Evolutionary conservation across 2,797 vertebrate species (phyloP).

Genomic region (Heliangelus exortis): DNA sequence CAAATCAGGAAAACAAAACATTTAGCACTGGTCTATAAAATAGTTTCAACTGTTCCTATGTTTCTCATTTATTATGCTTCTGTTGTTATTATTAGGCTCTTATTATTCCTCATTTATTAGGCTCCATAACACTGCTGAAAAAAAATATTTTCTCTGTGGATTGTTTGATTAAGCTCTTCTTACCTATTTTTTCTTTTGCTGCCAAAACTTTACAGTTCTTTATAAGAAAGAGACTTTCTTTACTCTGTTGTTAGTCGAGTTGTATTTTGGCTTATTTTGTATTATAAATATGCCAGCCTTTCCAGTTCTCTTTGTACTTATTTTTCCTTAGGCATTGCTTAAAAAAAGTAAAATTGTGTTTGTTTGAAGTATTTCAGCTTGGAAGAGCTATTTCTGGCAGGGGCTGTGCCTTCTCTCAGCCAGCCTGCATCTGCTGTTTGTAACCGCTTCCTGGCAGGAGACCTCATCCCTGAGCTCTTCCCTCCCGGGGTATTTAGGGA

Average conservation of each 20-base stretch:
- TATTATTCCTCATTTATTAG: neutral
- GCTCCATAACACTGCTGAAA: neutral
- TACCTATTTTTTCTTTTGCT: neutral
- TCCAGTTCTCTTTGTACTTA: neutral
- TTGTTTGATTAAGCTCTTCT: neutral
- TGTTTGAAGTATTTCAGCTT: slow-evolving; percentile 32
- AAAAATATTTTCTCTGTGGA: neutral
- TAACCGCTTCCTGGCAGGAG: neutral
- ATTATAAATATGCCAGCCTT: neutral
- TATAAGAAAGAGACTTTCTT: neutral
- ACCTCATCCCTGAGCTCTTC: neutral
- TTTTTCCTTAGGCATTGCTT: slow-evolving; percentile 11
- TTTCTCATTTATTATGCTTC: neutral
- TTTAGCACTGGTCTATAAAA: neutral
- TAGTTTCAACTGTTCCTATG: neutral
- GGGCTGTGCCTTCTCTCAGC: neutral
- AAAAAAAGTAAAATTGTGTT: slow-evolving; percentile 19
- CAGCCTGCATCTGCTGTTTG: neutral
- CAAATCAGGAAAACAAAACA: neutral
- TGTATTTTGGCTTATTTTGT: neutral
- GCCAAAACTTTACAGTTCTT: neutral
- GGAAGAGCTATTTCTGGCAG: slow-evolving; percentile 38
- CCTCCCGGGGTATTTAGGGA: neutral
- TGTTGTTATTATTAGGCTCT: neutral
- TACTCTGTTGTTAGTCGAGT: neutral